Evolutionary conservation across 2,888 invertebrate species (phyloP), one percentile per base, ranked within the genome.

Genomic region (Cephalotes varians): DNA sequence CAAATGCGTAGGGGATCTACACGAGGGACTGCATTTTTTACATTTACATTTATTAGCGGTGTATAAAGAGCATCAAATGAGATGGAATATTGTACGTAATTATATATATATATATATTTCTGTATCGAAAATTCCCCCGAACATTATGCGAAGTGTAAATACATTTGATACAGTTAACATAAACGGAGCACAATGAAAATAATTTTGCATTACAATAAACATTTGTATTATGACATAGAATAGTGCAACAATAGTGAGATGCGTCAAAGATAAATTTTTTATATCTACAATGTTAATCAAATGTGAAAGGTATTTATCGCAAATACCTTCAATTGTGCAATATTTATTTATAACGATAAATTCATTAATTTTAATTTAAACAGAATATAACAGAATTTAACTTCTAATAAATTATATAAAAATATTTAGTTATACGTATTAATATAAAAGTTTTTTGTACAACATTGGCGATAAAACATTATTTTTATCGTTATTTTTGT

Each of bases 11-110:
- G 67, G 77, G 82, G 84, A 84, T 82, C 76, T 21, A 25, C 9
- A 37, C 21, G 62, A 76, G 51, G 31, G 54, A 71, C 54, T 64
- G 82, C 73, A 84, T 82, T 85, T 87, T 88, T 85, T 58, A 79
- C 56, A 60, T 74, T 74, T 88, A 83, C 83, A 82, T 86, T 85
- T 85, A 82, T 88, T 88, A 88, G 85, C 81, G 73, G 74, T 83
- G 81, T 73, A 64, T 65, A 47, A 82, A 56, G 58, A 40, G 72
- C 73, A 89, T 85, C 82, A 89, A 84, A 89, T 85, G 89, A 73
- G 76, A 76, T 58, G 62, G 79, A 88, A 83, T 74, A 84, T 88
- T 85, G 76, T 56, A 44, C 49, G 62, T 81, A 79, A 58, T 69
- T 79, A 69, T 71, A 69, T 74, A 80, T 31, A 37, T 79, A 69